Evolutionary conservation across 2,888 invertebrate species (phyloP), one percentile per base, ranked within the genome.

Genomic region (Megamerina dolium): DNA sequence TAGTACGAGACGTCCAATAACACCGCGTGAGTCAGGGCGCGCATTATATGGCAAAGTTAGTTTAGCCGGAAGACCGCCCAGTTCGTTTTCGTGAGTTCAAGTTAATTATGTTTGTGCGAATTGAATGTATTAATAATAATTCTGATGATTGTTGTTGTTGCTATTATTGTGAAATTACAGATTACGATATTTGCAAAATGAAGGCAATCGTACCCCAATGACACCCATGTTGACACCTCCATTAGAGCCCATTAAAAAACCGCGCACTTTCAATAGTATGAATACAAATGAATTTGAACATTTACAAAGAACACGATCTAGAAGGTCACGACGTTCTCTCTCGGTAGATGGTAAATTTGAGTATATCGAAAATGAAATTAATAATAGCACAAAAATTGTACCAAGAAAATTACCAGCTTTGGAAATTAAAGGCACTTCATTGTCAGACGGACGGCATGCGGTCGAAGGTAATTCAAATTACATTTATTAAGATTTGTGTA

Each of bases 1-100:
- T 48, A 81, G 82, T 60, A 90, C 90, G 36, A 82, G 85, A 43
- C 77, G 91, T n/a, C 90, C 90, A 6, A 88, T 83, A 66, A 91
- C 91, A 10, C 90, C 90, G 8, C 77, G 85, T 30, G 88, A 88
- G 51, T 82, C 85, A 30, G 83, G 86, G 52, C 76, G 90, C 23
- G 81, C 83, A 13, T 75, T 90, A 8, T 90, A 87, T 71, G 84
- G 85, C 19, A 75, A 76, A 52, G 74, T 74, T 30, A 71, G 72
- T 13, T 57, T 74, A 31, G 67, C 72, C 8, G 76, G 76, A 38
- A 72, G 87, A 39, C 87, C 87, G 12, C 84, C 87, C 3, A 87
- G 86, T 64, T 79, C 85, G 14, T 83, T 86, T 63, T 85, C 83
- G 86, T 86, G 74, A 52, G 58, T 55, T n/a, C n/a, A n/a, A n/a